Base-by-base conservation (phyloP, 2,113 vertebrate genomes). In the Poicephalus meyeri region DNA sequence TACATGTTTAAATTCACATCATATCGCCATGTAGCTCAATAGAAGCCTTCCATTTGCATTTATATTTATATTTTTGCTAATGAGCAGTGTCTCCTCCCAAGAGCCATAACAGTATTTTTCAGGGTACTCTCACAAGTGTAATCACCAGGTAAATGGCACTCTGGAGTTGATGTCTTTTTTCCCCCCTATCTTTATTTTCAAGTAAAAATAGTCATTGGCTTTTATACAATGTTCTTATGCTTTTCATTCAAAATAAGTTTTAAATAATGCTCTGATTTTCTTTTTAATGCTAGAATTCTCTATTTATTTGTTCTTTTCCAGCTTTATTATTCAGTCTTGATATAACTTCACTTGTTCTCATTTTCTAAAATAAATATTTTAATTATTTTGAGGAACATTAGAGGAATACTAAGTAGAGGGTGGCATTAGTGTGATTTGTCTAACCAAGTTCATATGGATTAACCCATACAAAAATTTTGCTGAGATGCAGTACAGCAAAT, bases 61-160 rank as follows among this genome's bases (percentile, higher is more conserved):
- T 91, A 63, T 96, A 91, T 96, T 94, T 94, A 66, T 91, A 73
- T 80, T 93, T 97, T 96, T 78, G 13, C 13, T 93, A 86, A 80
- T n/a, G 80, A 96, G 16, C 17, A 44, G 39, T 91, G 42, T 88
- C 52, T 96, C 23, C 49, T 93, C 91, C 20, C 81, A 60, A 65
- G 37, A 91, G 24, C 39, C 53, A 53, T 85, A 96, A 65, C 5
- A 77, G 25, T 55, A 84, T 94, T 96, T 94, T 96, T 82, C 76
- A 47, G 49, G 31, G 19, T 86, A 88, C 80, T 93, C 66, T 93
- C 66, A 66, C 8, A 91, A 95, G 31, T 66, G 35, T 71, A 97
- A 89, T 93, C 47, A 82, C 61, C 80, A 91, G 29, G 74, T 55
- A 89, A 72, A 73, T 64, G 47, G 7, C 50, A 96, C 35, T 95